These are phyloP conservation scores for Oryzias woworae DNA, from an alignment of 2,113 vertebrate genomes.

Conservation along the genomic window DNA sequence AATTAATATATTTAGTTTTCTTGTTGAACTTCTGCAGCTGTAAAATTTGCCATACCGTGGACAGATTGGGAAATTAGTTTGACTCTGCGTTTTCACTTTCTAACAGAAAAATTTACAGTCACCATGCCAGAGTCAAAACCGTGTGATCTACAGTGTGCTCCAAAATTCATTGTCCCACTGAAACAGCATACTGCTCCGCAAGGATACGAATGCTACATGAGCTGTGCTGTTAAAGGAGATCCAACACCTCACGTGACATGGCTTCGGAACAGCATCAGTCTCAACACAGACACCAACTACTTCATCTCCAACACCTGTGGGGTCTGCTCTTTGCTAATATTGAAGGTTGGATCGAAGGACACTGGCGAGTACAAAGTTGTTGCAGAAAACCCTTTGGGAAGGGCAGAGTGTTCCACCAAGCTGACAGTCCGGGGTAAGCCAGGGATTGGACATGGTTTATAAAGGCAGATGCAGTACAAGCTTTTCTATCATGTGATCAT, in stretches of 20 bases:
- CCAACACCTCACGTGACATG: constrained; percentile 85
- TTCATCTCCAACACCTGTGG: constrained; percentile 86
- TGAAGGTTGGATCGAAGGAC: constrained; percentile 79
- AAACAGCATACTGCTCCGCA: constrained; percentile 83
- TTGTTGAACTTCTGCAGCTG: too few species aligned
- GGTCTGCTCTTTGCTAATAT: constrained; percentile 87
- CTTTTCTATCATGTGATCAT: not conserved
- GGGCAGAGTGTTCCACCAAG: constrained; percentile 78
- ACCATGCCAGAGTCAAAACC: constrained; percentile 64
- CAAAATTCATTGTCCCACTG: constrained; percentile 81
- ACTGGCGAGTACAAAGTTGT: constrained; percentile 83
- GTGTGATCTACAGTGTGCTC: constrained; percentile 77
- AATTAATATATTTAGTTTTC: too few species aligned
- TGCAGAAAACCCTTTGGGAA: constrained; percentile 82
- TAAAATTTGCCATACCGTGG: not conserved
- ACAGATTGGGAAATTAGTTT: constrained; percentile 3
- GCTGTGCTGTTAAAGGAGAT: constrained; percentile 84
- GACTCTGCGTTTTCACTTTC: not conserved
- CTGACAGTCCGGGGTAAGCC: constrained; percentile 83
- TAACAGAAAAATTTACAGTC: constrained; percentile 76
- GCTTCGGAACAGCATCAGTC: constrained; percentile 82
- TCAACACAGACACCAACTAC: constrained; percentile 80
- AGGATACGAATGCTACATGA: constrained; percentile 90
- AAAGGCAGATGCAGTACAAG: not conserved
- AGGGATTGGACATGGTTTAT: too few species aligned